Evolutionary conservation across 1,140 invertebrate species (phyloP).

Genomic region (Choristoneura fumiferana): DNA sequence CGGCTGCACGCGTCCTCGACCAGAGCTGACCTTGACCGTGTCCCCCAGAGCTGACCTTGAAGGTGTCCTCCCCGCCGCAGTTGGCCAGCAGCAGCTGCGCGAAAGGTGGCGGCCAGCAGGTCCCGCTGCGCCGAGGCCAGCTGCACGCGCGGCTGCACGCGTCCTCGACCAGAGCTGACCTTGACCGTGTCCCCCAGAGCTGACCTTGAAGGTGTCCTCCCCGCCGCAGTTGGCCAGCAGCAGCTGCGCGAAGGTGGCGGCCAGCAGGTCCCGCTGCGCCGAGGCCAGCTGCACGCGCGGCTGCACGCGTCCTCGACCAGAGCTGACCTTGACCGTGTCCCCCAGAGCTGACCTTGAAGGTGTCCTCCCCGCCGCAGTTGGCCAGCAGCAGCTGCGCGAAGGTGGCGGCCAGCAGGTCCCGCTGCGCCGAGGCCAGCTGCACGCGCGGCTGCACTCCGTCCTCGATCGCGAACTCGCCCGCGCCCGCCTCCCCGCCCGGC

Average conservation of each 20-base stretch:
- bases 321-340: too few relatives aligned
- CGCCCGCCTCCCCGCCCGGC: constrained; percentile 64
- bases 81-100: constrained; percentile 96
- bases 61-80: constrained; percentile 96
- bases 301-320: too few relatives aligned
- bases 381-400: constrained; percentile 96
- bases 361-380: constrained; percentile 97
- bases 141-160: constrained; percentile 93
- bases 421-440: constrained; percentile 88
- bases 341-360: constrained; percentile 90
- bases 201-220: too few relatives aligned
- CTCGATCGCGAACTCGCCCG: constrained; percentile 86
- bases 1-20: too few relatives aligned
- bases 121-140: constrained; percentile 90
- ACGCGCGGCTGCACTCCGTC: constrained; percentile 94
- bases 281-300: too few relatives aligned
- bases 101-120: constrained; percentile 94
- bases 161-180: constrained; percentile 91
- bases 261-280: too few relatives aligned
- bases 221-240: too few relatives aligned
- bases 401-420: constrained; percentile 94
- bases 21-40: too few relatives aligned
- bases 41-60: too few relatives aligned
- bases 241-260: too few relatives aligned
- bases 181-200: too few relatives aligned